phyloP scores from a whole-genome alignment of 2,113 vertebrate species.

The Malurus cyaneus region DNA sequence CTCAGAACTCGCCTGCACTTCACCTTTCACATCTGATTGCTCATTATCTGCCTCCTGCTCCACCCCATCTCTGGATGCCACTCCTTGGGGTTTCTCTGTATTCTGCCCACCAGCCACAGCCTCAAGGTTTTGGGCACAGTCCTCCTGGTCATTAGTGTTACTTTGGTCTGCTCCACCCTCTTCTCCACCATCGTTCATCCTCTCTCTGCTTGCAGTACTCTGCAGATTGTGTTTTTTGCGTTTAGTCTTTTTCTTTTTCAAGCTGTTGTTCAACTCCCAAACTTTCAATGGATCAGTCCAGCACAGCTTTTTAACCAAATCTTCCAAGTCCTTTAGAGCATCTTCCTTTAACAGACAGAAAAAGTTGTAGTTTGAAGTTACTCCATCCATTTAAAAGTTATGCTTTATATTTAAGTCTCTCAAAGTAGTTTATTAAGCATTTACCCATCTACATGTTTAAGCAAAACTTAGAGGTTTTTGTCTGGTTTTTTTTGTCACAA shows the following conservation, averaged over 20 bases:
- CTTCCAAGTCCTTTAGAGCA: constrained; percentile 84
- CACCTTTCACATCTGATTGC: not conserved
- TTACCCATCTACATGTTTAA: not conserved
- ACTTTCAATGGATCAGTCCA: constrained; percentile 86
- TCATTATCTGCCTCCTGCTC: constrained; percentile 10
- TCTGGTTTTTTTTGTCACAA: rapidly evolving
- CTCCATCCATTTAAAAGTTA: not conserved
- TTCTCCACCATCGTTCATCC: not conserved
- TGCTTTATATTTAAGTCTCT: not conserved
- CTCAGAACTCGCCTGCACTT: not conserved
- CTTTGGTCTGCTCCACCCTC: constrained; percentile 6
- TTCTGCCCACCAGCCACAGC: constrained; percentile 7
- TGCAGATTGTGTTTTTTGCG: constrained; percentile 71
- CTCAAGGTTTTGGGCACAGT: not conserved
- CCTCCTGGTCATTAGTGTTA: not conserved
- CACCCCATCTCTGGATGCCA: not conserved
- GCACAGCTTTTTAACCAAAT: constrained; percentile 84
- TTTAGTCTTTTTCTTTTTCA: constrained; percentile 90
- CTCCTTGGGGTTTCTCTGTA: not conserved
- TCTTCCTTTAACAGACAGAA: constrained; percentile 81
- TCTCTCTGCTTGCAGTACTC: constrained; percentile 40
- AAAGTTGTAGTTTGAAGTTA: not conserved
- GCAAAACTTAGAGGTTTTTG: not conserved
- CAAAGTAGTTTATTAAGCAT: not conserved
- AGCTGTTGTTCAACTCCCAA: constrained; percentile 87